Percentiles rank a stretch among this genome's conserved stretches.
phyloP scores from a whole-genome alignment of 2,797 vertebrate species.

The Falco rusticolus region DNA sequence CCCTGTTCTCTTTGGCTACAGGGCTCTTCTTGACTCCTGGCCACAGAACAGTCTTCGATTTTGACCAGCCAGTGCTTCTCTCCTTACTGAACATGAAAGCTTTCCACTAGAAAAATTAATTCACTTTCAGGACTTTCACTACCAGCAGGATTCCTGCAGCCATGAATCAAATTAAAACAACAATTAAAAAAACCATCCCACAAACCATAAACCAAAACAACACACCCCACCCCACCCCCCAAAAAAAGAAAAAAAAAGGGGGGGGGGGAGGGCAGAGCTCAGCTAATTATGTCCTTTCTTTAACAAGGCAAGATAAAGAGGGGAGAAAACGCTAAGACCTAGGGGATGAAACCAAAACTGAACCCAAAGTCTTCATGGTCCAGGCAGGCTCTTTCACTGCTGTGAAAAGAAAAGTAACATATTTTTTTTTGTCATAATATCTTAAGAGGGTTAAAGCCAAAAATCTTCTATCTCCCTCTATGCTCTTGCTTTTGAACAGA shows the following conservation, averaged over 20 bases:
- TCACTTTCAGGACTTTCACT: background rate
- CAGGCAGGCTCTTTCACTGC: background rate
- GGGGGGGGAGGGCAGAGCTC: too few relatives aligned
- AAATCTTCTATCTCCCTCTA: background rate
- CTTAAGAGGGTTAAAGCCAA: background rate
- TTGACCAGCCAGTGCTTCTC: background rate
- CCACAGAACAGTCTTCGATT: background rate
- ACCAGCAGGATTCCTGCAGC: background rate
- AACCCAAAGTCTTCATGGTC: background rate
- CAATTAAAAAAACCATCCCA: background rate
- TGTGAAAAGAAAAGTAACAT: background rate
- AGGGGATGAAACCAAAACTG: background rate
- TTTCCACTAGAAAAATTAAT: background rate
- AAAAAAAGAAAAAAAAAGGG: background rate
- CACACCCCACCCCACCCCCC: background rate
- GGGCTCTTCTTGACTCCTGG: background rate
- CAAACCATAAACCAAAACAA: background rate
- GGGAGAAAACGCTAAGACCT: background rate
- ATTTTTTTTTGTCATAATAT: background rate
- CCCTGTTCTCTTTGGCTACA: background rate
- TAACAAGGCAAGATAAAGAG: background rate
- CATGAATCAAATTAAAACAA: background rate
- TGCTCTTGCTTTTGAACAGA: background rate
- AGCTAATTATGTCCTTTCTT: background rate
- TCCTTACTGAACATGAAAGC: background rate